phyloP scores from a whole-genome alignment of 2,888 invertebrate species.

The Zaprionus obscuricornis region DNA sequence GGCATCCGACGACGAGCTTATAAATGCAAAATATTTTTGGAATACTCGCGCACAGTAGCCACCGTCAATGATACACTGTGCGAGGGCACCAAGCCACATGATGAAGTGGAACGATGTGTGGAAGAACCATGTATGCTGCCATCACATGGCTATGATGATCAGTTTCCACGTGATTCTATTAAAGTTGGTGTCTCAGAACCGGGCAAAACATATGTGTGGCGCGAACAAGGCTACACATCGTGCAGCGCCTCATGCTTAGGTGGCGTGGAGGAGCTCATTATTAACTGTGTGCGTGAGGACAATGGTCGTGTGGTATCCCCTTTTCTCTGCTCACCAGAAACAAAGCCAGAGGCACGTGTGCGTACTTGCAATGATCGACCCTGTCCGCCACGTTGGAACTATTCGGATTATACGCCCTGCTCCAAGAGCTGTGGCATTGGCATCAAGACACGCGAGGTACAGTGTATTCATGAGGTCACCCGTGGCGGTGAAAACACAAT shows the following conservation, averaged over 20 bases:
- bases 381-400: conserved; percentile 97
- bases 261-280: conserved; percentile 93
- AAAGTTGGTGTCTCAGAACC: conserved; percentile 89
- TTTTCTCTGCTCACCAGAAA: conserved; percentile 92
- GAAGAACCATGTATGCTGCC: conserved; percentile 90
- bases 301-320: conserved; percentile 94
- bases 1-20: conserved; percentile 93
- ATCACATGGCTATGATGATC: conserved; percentile 84
- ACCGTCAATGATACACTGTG: conserved; percentile 95
- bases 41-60: conserved; percentile 94
- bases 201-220: conserved; percentile 94
- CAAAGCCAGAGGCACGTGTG: conserved; percentile 94
- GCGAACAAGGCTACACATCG: conserved; percentile 94
- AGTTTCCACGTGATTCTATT: conserved; percentile 83
- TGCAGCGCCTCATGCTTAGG: conserved; percentile 98
- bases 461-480: conserved; percentile 87
- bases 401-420: conserved; percentile 94
- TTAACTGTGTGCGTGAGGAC: conserved; percentile 94
- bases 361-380: conserved; percentile 97
- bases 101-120: conserved; percentile 92
- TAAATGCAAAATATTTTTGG: conserved; percentile 97
- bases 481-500: conserved; percentile 94
- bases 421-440: conserved; percentile 97
- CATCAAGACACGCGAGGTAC: conserved; percentile 92
- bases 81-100: conserved; percentile 91